Evolutionary conservation across 2,888 invertebrate species (phyloP), one percentile per base, ranked within the genome.

Genomic region (Amorpha juglandis): DNA sequence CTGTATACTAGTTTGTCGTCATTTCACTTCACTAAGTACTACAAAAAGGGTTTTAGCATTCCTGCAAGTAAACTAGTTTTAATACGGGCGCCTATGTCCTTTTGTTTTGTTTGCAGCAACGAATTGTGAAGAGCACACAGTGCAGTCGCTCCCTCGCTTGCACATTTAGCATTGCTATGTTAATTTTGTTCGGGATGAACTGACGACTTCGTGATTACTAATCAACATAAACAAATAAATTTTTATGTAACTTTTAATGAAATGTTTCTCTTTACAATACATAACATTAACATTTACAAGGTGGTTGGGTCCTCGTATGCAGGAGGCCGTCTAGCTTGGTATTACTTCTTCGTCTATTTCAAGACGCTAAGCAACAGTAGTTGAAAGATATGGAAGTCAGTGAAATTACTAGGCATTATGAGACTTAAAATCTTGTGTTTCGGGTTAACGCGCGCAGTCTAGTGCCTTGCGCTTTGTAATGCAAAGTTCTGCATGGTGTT

Each of bases 51-150:
- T 21, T 58, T 38, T 58, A 58, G 38, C 19, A 58, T 58, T 42
- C 42, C 19, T 58, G n/a, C 35, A 16, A 27, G 53, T 58, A 42
- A 58, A 58, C 58, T 58, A 42, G 58, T 58, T 58, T 38, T 58
- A 58, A 58, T 42, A 58, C 58, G 38, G 38, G 55, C n/a, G n/a
- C n/a, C n/a, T 11, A 35, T 38, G 52, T 52, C 14, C 35, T 55
- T 55, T 55, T 42, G 38, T 42, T 58, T 42, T 58, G 19, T 58
- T 58, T 58, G 38, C 19, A n/a, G 16, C 9, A 27, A 27, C 27
- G 27, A 4, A 42, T 58, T 58, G 58, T 58, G 19, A 42, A 38
- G 58, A 8, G 58, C 42, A 19, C 12, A 19, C 58, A 42, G 9
- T 58, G 19, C 42, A 58, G 42, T 58, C 55, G 48, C 48, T 16